Evolutionary conservation across 1,140 invertebrate species (phyloP).

Genomic region (Cotesia glomerata): DNA sequence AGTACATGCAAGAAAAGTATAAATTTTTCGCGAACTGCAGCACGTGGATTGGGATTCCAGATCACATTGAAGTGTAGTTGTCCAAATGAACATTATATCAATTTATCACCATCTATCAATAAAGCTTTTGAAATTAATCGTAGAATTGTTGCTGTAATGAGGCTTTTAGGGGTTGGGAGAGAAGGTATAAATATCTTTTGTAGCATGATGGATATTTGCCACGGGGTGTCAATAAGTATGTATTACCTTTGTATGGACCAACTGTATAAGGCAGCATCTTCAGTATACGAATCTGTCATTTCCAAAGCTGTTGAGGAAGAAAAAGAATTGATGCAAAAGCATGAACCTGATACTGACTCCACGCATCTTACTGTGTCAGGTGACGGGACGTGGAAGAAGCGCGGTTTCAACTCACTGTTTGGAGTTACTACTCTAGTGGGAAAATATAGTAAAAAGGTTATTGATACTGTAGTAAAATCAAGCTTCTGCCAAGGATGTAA

Average conservation of each 20-base stretch:
- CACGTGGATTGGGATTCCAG: slow-evolving; percentile 33
- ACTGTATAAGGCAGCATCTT: slow-evolving; percentile 13
- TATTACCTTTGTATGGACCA: slow-evolving; percentile 27
- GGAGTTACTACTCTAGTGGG: slow-evolving; percentile 21
- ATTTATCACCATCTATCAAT: slow-evolving; percentile 22
- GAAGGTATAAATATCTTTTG: slow-evolving; percentile 37
- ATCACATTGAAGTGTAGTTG: slow-evolving; percentile 30
- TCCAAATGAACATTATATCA: slow-evolving; percentile 21
- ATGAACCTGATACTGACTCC: slow-evolving; percentile 7
- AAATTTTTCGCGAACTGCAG: slow-evolving; percentile 17
- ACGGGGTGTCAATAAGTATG: slow-evolving; percentile 15
- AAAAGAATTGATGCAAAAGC: slow-evolving; percentile 17
- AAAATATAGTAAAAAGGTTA: slow-evolving; percentile 24
- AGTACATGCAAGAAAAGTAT: slow-evolving; percentile 18
- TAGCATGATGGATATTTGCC: slow-evolving; percentile 34
- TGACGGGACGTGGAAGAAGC: slow-evolving; percentile 24
- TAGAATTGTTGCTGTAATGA: slow-evolving; percentile 32
- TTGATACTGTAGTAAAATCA: slow-evolving; percentile 29
- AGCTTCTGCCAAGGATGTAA: slow-evolving; percentile 30
- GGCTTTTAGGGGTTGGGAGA: slow-evolving; percentile 34
- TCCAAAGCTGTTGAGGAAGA: slow-evolving; percentile 25
- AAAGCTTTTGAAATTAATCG: slow-evolving; percentile 33
- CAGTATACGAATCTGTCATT: slow-evolving; percentile 23
- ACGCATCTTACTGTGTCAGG: slow-evolving; percentile 28
- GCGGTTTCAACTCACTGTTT: slow-evolving; percentile 16